These are phyloP conservation scores for Cryptotermes secundus DNA, from an alignment of 1,140 invertebrate species.

Conservation along the genomic window DNA sequence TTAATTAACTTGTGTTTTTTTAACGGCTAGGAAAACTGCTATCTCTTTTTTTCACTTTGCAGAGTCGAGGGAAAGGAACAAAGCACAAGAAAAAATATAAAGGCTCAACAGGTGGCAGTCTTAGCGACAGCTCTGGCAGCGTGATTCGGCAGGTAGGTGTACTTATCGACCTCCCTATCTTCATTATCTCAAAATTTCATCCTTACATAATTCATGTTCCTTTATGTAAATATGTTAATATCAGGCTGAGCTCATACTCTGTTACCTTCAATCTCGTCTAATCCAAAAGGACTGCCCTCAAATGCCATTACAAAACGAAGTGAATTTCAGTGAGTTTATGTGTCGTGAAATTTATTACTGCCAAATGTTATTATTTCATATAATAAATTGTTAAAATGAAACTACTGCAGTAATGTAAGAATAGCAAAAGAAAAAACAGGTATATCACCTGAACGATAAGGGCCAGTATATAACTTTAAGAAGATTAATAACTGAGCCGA, in stretches of 20 bases:
- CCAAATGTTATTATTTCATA: too few species aligned
- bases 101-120: slow-evolving; percentile 46
- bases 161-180: neutral
- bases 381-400: too few species aligned
- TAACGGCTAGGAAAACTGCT: neutral
- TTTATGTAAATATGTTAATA: neutral
- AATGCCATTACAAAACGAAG: too few species aligned
- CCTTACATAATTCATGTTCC: neutral
- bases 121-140: slow-evolving; percentile 50
- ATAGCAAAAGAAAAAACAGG: too few species aligned
- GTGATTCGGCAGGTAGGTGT: slow-evolving; percentile 48
- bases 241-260: neutral
- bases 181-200: neutral
- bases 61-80: slow-evolving; percentile 36
- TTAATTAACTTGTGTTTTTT: neutral
- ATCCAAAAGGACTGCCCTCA: too few species aligned
- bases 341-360: too few species aligned
- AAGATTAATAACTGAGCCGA: too few species aligned
- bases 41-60: slow-evolving; percentile 28
- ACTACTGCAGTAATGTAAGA: too few species aligned
- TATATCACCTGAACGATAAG: too few species aligned
- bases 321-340: too few species aligned
- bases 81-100: slow-evolving; percentile 36
- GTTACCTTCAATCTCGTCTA: neutral
- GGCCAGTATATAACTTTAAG: too few species aligned